Evolutionary conservation across 2,113 vertebrate genomes (phyloP), one percentile per base, ranked within the genome.

Genomic region (Hippocampus comes): DNA sequence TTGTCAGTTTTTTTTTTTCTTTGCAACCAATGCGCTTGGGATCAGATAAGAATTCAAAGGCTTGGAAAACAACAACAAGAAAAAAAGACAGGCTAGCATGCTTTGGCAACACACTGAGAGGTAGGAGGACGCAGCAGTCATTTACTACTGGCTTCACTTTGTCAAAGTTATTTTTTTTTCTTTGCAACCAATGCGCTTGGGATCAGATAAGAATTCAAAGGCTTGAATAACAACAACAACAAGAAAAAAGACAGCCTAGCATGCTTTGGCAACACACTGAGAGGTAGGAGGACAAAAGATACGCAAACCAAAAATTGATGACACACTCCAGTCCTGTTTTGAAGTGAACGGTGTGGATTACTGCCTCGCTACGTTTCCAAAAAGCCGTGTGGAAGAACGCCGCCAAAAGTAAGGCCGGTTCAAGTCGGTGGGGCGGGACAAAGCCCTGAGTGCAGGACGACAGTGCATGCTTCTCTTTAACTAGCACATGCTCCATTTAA

Each of bases 401-500:
- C 48, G 76, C 77, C 60, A 68, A 77, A 83, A 74, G 82, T 87
- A 89, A 89, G 88, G 89, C 88, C 73, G 80, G 80, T 83, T 81
- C 38, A 81, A 21, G 65, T 2, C 2, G 3, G 30, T 21, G 65
- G 55, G 63, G 70, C 70, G 81, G 79, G 74, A 70, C 85, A 49
- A 79, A 78, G 86, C 89, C 87, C 87, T 89, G 88, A 90, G 88
- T 84, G 85, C 81, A 76, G 84, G 84, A 87, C 84, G 66, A 84
- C 51, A 80, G 81, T 76, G 75, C 88, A 91, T 89, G 89, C 86
- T 86, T 86, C 71, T 74, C 55, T 81, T 83, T 76, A 78, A 87
- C 84, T 83, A 84, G 73, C 67, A 83, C 88, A 88, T 91, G 87
- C 89, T 82, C 70, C 82, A 82, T 77, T 84, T 71, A 79, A 23